These are phyloP conservation scores for Oreochromis mossambicus DNA, from an alignment of 2,797 vertebrate species.

Conservation along the genomic window DNA sequence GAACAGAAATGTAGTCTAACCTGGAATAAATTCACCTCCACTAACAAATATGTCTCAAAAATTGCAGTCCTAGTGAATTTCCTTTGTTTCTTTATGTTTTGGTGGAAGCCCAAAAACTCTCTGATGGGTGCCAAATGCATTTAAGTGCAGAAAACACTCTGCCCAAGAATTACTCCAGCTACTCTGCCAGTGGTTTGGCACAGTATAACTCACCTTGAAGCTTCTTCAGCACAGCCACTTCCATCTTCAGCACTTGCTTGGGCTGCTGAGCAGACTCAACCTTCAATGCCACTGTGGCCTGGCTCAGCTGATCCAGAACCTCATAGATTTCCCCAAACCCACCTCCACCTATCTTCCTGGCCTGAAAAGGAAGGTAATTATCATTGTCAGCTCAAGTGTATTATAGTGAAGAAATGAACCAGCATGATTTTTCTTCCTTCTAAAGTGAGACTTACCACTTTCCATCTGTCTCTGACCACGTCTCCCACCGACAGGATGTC, in stretches of 20 bases:
- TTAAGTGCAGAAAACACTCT: background rate
- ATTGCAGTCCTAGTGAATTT: background rate
- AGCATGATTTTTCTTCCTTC: background rate
- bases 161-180: background rate
- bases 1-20: background rate
- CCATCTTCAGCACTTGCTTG: slow-evolving; percentile 99
- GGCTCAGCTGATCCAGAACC: slow-evolving; percentile 92
- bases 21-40: background rate
- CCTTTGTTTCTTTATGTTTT: background rate
- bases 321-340: slow-evolving; percentile 99
- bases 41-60: background rate
- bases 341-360: slow-evolving; percentile 96
- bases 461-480: slow-evolving; percentile 97
- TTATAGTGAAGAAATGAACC: background rate
- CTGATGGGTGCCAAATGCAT: background rate
- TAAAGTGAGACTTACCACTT: slow-evolving; percentile 84
- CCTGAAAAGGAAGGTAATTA: slow-evolving; percentile 53
- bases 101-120: background rate
- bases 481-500: slow-evolving; percentile 96
- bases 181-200: background rate
- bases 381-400: background rate
- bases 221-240: slow-evolving; percentile 97
- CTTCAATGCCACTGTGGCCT: slow-evolving; percentile 92
- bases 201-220: slow-evolving; percentile 85
- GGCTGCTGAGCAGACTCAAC: slow-evolving; percentile 97